phyloP scores from a whole-genome alignment of 1,140 invertebrate species.

The Macrosteles quadrilineatus region DNA sequence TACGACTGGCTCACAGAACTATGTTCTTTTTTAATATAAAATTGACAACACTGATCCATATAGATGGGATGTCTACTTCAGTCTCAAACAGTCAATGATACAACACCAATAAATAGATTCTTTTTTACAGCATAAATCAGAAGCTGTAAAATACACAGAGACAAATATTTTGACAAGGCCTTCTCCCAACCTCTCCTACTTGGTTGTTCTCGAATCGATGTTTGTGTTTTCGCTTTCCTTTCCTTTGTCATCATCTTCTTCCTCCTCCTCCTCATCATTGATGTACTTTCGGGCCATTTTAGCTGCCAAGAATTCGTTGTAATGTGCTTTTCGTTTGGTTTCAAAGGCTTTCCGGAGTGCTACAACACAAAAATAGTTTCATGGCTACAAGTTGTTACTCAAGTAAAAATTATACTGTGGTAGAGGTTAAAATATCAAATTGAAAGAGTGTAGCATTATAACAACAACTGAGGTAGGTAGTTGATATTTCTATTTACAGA shows the following conservation, averaged over 20 bases:
- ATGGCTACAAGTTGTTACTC: neutral
- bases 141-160: neutral
- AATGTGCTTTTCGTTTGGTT: conserved; percentile 92
- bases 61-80: no score
- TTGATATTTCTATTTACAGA: no score
- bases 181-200: conserved; percentile 6
- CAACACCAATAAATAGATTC: no score
- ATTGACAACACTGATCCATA: no score
- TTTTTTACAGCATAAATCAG: no score
- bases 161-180: neutral
- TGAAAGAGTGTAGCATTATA: no score
- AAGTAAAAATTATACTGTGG: no score
- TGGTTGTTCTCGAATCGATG: conserved; percentile 14
- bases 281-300: conserved; percentile 87
- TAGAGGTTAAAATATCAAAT: no score
- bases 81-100: neutral
- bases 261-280: conserved; percentile 85
- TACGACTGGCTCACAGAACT: no score
- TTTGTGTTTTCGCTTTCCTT: conserved; percentile 12
- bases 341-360: conserved; percentile 78
- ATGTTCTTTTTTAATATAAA: no score
- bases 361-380: conserved; percentile 46
- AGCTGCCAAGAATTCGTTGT: conserved; percentile 95
- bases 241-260: conserved; percentile 59
- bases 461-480: no score